A percentile compares a stretch with the other conserved stretches of the same genome.
phyloP scores from a whole-genome alignment of 2,797 vertebrate species.

The Argentina silus region DNA sequence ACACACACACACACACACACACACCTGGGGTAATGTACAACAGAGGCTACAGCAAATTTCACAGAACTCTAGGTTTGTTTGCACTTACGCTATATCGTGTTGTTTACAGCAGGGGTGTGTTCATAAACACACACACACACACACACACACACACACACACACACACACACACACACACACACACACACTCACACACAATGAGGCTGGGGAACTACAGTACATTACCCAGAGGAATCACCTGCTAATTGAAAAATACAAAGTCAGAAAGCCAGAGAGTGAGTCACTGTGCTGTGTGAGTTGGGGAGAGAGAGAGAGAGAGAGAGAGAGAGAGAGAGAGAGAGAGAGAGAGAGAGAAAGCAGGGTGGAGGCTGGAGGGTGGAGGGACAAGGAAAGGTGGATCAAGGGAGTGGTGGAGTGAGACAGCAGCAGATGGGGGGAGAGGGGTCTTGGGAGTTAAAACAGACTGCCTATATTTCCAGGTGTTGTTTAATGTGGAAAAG shows the following conservation, averaged over 20 bases:
- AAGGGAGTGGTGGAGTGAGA: background rate
- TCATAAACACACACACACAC: too few species aligned
- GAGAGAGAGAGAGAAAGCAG: slow-evolving; percentile 21
- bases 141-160: too few species aligned
- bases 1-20: background rate
- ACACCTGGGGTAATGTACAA: background rate
- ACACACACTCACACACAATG: too few species aligned
- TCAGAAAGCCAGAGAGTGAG: slow-evolving; percentile 7
- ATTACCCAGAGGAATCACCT: slow-evolving; percentile 35
- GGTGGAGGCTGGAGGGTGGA: slow-evolving; percentile 4
- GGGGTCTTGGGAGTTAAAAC: background rate
- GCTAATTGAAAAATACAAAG: slow-evolving; percentile 44
- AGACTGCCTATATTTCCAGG: slow-evolving; percentile 43
- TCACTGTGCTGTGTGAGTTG: background rate
- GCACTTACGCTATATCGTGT: too few species aligned
- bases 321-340: background rate
- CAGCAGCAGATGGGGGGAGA: background rate
- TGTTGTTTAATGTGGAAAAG: slow-evolving; percentile 42
- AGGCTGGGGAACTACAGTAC: background rate
- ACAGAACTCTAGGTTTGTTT: too few species aligned
- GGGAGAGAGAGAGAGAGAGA: slow-evolving; percentile 24
- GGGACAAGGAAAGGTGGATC: background rate
- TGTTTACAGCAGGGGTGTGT: too few species aligned
- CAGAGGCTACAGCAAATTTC: too few species aligned
- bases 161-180: too few species aligned